These are phyloP conservation scores for Clanis bilineata DNA, from an alignment of 2,888 invertebrate genomes.

Conservation along the genomic window DNA sequence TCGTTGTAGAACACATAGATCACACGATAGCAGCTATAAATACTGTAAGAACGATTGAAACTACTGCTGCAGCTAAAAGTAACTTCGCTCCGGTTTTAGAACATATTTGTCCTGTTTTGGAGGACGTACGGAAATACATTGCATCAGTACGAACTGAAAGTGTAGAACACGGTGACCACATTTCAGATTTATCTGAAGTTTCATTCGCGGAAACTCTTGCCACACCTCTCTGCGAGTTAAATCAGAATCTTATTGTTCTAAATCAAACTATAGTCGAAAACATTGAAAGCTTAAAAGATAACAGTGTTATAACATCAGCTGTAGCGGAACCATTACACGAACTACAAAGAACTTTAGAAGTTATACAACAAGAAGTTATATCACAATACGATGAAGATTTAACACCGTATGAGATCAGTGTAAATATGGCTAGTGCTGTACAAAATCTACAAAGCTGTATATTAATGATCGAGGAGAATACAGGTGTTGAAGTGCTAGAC, in stretches of 20 bases:
- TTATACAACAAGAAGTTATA: slow-evolving; percentile 70
- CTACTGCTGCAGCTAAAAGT: slow-evolving; percentile 39
- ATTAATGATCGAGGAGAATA: slow-evolving; percentile 71
- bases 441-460: slow-evolving; percentile 72
- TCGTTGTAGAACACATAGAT: slow-evolving; percentile 61
- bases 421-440: slow-evolving; percentile 61
- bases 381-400: slow-evolving; percentile 64
- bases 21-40: slow-evolving; percentile 61
- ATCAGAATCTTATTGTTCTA: slow-evolving; percentile 57
- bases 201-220: slow-evolving; percentile 64
- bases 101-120: slow-evolving; percentile 61
- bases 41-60: slow-evolving; percentile 53
- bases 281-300: slow-evolving; percentile 51
- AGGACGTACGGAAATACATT: slow-evolving; percentile 62
- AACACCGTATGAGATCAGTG: slow-evolving; percentile 45
- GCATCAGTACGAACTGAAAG: slow-evolving; percentile 47
- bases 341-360: slow-evolving; percentile 66
- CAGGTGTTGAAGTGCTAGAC: slow-evolving; percentile 69
- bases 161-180: slow-evolving; percentile 43
- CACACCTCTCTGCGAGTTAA: slow-evolving; percentile 61
- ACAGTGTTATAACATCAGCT: slow-evolving; percentile 51
- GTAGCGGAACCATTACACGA: slow-evolving; percentile 74
- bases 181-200: slow-evolving; percentile 61
- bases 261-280: slow-evolving; percentile 64
- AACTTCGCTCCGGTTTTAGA: slow-evolving; percentile 47